A percentile compares a stretch with the other conserved stretches of the same genome.
These are phyloP conservation scores for Agrilus planipennis DNA, from an alignment of 1,140 invertebrate genomes.

Conservation along the genomic window DNA sequence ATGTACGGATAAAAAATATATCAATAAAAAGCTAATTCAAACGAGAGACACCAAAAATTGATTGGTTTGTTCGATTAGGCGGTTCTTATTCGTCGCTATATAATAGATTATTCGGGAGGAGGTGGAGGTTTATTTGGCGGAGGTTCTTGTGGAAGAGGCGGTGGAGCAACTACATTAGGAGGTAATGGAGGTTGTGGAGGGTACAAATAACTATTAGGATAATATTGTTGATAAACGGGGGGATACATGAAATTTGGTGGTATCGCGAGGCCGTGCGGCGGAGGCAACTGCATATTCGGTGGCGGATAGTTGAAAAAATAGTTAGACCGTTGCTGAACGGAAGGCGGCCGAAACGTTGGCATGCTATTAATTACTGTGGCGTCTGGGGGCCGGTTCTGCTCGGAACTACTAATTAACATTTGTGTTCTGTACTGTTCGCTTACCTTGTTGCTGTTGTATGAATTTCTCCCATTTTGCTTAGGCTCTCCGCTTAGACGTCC, in stretches of 20 bases:
- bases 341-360: constrained; percentile 7
- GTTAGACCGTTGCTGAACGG: not conserved
- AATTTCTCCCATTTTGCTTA: constrained; percentile 29
- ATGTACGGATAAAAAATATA: too few relatives aligned
- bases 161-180: constrained; percentile 14
- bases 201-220: constrained; percentile 2
- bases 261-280: not conserved
- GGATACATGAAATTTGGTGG: constrained; percentile 4
- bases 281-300: constrained; percentile 8
- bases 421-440: constrained; percentile 21
- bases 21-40: too few relatives aligned
- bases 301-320: constrained; percentile 13
- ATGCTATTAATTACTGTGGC: constrained; percentile 5
- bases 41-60: too few relatives aligned
- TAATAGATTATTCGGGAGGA: constrained; percentile 31
- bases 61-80: too few relatives aligned
- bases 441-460: constrained; percentile 33
- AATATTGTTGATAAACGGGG: constrained; percentile 18
- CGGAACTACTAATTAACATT: constrained; percentile 9
- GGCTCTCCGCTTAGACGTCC: constrained; percentile 18
- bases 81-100: too few relatives aligned
- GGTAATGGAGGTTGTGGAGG: constrained; percentile 1
- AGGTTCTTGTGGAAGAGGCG: constrained; percentile 36
- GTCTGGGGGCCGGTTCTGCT: constrained; percentile 1
- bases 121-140: constrained; percentile 37